phyloP scores from a whole-genome alignment of 2,888 invertebrate genomes.

The Archips crataeganus region DNA sequence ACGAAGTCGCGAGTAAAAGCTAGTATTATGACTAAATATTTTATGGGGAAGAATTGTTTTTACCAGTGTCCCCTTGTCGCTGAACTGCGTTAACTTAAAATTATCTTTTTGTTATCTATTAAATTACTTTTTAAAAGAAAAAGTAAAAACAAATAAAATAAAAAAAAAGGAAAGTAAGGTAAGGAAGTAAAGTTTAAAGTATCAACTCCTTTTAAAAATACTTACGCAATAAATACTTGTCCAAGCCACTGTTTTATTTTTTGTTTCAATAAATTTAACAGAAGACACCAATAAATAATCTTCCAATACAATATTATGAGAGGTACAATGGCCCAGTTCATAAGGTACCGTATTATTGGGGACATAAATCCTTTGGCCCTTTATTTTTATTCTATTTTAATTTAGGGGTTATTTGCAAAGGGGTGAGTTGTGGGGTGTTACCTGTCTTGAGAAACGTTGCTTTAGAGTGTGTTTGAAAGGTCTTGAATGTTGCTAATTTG shows the following conservation, averaged over 20 bases:
- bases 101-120: no score
- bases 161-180: no score
- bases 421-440: slow-evolving; percentile 58
- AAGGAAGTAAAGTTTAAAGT: not conserved
- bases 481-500: slow-evolving; percentile 50
- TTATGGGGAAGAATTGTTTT: no score
- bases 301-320: slow-evolving; percentile 81
- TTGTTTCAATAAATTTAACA: slow-evolving; percentile 42
- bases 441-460: slow-evolving; percentile 42
- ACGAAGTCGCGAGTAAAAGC: no score
- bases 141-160: no score
- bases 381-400: slow-evolving; percentile 29
- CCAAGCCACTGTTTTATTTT: slow-evolving; percentile 10
- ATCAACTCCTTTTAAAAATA: not conserved
- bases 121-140: no score
- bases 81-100: no score
- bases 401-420: slow-evolving; percentile 59
- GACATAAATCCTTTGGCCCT: slow-evolving; percentile 67
- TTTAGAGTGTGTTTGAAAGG: slow-evolving; percentile 37
- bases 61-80: no score
- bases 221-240: slow-evolving; percentile 3
- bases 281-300: slow-evolving; percentile 69
- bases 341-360: slow-evolving; percentile 74
- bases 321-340: slow-evolving; percentile 61
- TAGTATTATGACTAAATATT: no score